A percentile compares a stretch with the other conserved stretches of the same genome.
Evolutionary conservation across 2,797 vertebrate genomes (phyloP).

Genomic region (Scolopax bukidnonensis): DNA sequence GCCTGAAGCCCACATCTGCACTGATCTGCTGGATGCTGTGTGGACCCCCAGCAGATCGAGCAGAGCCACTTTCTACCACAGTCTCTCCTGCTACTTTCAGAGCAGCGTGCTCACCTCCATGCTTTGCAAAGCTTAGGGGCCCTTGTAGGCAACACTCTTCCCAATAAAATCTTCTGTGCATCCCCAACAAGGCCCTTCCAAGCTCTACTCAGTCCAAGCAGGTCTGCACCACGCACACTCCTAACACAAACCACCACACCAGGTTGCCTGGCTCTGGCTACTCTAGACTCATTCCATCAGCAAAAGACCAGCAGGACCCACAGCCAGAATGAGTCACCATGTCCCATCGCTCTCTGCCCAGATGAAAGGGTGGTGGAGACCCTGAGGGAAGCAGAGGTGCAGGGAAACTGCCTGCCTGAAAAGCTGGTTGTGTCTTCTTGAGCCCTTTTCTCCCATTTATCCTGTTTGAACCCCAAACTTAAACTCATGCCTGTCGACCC

Average conservation of each 20-base stretch:
- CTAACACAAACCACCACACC: neutral
- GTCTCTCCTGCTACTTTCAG: neutral
- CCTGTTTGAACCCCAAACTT: neutral
- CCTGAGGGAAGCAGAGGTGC: neutral
- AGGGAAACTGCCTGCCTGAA: neutral
- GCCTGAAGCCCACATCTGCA: rapidly evolving
- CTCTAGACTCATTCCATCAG: neutral
- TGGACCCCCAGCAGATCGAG: neutral
- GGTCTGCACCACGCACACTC: neutral
- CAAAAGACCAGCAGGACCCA: neutral
- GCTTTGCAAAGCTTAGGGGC: neutral
- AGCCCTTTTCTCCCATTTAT: neutral
- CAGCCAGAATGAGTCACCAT: rapidly evolving
- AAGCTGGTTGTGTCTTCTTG: neutral
- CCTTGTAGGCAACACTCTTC: neutral
- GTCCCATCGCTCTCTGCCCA: neutral
- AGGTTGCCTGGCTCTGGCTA: neutral
- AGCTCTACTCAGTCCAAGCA: neutral
- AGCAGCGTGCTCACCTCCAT: neutral
- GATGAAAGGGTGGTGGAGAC: neutral
- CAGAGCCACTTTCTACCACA: neutral
- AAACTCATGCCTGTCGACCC: neutral
- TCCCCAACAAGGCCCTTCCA: rapidly evolving
- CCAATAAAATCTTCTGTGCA: neutral
- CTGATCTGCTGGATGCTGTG: neutral